These are phyloP conservation scores for Brachystomella parvula DNA, from an alignment of 1,140 invertebrate species.

Conservation along the genomic window DNA sequence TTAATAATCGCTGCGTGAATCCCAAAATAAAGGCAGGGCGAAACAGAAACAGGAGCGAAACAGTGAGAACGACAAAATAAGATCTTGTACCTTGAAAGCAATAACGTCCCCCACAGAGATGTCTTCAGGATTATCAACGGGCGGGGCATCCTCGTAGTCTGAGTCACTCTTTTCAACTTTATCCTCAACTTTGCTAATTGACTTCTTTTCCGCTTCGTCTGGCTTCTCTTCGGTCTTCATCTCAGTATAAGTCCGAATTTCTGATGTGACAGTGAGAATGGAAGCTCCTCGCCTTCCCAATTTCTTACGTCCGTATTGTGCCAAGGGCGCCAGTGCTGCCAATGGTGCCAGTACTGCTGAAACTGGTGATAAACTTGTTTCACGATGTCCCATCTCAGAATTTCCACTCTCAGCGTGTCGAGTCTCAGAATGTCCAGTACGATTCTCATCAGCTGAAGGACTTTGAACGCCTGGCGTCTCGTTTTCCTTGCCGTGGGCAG, in stretches of 20 bases:
- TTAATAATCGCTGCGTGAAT: background rate
- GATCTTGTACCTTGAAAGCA: slow-evolving; percentile 8
- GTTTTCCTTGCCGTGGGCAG: background rate
- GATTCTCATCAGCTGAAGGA: background rate
- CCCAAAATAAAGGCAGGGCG: background rate
- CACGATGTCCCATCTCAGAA: no score
- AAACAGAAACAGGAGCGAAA: background rate
- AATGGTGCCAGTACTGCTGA: no score
- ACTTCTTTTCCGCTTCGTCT: no score
- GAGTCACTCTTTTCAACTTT: background rate
- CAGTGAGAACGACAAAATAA: background rate
- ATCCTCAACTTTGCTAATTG: background rate
- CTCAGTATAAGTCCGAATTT: background rate
- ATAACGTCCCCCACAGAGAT: background rate
- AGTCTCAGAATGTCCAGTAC: background rate
- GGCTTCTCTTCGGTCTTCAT: background rate
- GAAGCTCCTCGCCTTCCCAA: background rate
- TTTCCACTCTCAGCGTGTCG: no score
- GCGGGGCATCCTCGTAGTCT: background rate
- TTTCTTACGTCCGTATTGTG: no score
- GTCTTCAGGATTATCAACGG: background rate
- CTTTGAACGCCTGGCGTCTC: background rate
- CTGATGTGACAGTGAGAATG: background rate
- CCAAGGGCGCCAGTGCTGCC: no score
- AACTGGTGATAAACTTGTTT: no score